Conservation (phyloP, 1,140 invertebrate genomes). For the Leptopilina boulardi region DNA sequence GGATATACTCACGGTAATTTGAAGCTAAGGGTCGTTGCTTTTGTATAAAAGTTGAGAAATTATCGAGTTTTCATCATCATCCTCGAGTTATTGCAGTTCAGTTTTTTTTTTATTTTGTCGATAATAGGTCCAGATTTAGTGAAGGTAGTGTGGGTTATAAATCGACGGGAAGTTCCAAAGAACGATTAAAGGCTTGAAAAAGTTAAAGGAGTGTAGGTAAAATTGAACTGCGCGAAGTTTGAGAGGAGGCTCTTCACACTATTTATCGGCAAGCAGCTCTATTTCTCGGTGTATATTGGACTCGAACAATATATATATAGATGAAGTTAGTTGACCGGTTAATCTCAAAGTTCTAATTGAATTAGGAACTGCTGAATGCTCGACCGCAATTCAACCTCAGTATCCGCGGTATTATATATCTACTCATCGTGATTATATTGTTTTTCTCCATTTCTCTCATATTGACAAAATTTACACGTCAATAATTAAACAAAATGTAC, state of each 20-base stretch:
- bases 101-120: not conserved
- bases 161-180: not conserved
- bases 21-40: no score
- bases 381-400: constrained; percentile 43
- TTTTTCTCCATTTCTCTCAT: not conserved
- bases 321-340: constrained; percentile 50
- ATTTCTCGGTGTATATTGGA: constrained; percentile 41
- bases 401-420: constrained; percentile 8
- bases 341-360: constrained; percentile 56
- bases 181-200: constrained; percentile 12
- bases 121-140: not conserved
- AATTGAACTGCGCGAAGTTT: constrained; percentile 10
- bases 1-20: no score
- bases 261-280: constrained; percentile 32
- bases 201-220: constrained; percentile 8
- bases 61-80: not conserved
- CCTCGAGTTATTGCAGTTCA: not conserved
- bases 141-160: not conserved
- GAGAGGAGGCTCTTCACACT: constrained; percentile 24
- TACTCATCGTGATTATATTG: not conserved
- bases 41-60: not conserved
- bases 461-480: not conserved
- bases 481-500: not conserved
- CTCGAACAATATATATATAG: constrained; percentile 39
- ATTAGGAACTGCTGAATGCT: constrained; percentile 50